phyloP scores from a whole-genome alignment of 2,113 vertebrate species.

The Terrapene triunguis region DNA sequence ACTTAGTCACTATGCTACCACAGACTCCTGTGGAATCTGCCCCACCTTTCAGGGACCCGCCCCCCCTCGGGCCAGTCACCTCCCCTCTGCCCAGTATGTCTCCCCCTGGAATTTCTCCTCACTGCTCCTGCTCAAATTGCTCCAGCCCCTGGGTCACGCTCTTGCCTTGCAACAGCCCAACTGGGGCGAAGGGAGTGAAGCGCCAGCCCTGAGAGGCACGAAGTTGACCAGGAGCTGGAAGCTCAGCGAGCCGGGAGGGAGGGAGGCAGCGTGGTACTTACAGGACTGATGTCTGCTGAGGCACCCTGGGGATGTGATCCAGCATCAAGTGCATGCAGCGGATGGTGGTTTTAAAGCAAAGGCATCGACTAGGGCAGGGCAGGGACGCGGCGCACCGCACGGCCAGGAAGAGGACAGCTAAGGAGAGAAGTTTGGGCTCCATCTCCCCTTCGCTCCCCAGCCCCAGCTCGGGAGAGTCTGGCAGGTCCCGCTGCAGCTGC shows the following conservation, averaged over 20 bases:
- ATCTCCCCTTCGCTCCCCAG: background rate
- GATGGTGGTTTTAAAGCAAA: background rate
- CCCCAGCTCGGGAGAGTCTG: background rate
- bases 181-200: too few relatives aligned
- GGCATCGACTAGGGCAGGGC: background rate
- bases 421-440: background rate
- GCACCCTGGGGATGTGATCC: slow-evolving; percentile 1
- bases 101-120: background rate
- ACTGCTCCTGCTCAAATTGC: too few relatives aligned
- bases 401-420: background rate
- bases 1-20: background rate
- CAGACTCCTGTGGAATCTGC: background rate
- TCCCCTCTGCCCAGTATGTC: background rate
- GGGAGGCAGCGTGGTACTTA: background rate
- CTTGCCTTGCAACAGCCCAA: background rate
- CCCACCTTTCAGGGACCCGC: too few relatives aligned
- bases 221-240: background rate
- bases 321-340: slow-evolving; percentile 5
- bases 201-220: too few relatives aligned
- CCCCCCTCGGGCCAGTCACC: background rate
- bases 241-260: background rate
- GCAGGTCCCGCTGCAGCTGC: background rate
- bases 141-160: too few relatives aligned
- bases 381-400: background rate
- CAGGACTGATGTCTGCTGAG: slow-evolving; percentile 13